These are phyloP conservation scores for Drosophila macrothrix DNA, from an alignment of 2,888 invertebrate species.

Conservation along the genomic window DNA sequence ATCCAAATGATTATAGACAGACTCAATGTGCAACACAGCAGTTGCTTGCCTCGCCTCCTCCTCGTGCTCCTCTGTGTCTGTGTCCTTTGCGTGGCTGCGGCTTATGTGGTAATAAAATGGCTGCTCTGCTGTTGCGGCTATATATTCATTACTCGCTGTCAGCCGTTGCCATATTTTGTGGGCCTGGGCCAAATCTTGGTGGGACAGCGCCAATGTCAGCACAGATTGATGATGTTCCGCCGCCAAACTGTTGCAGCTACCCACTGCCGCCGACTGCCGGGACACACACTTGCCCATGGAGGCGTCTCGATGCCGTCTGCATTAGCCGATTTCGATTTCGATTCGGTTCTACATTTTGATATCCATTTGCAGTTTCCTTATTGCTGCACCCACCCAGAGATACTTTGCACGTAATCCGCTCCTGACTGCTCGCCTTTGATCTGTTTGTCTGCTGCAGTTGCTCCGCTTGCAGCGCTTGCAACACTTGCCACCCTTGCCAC, in stretches of 20 bases:
- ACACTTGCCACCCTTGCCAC: slow-evolving; percentile 19
- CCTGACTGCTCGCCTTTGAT: slow-evolving; percentile 9
- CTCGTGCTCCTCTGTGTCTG: background rate
- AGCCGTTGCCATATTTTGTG: slow-evolving; percentile 73
- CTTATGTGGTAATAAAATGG: slow-evolving; percentile 71
- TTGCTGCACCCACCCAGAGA: slow-evolving; percentile 16
- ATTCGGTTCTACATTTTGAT: background rate
- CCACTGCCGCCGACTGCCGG: slow-evolving; percentile 79
- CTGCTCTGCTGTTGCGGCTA: slow-evolving; percentile 55
- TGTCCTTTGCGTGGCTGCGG: slow-evolving; percentile 29
- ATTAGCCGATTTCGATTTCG: slow-evolving; percentile 8
- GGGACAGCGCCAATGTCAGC: slow-evolving; percentile 83
- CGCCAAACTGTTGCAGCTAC: slow-evolving; percentile 3
- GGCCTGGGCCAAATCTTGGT: slow-evolving; percentile 81
- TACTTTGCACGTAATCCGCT: slow-evolving; percentile 19
- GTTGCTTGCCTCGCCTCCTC: slow-evolving; percentile 19
- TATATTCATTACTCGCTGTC: slow-evolving; percentile 79
- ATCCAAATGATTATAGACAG: slow-evolving; percentile 66
- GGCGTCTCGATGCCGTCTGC: slow-evolving; percentile 42
- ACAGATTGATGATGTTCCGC: slow-evolving; percentile 73
- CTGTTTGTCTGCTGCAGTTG: background rate
- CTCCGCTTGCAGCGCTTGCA: background rate
- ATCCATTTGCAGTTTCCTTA: slow-evolving; percentile 10
- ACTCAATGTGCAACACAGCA: slow-evolving; percentile 61
- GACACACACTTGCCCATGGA: slow-evolving; percentile 85